Evolutionary conservation across 2,888 invertebrate genomes (phyloP).

Genomic region (Leptinotarsa peninsularis): DNA sequence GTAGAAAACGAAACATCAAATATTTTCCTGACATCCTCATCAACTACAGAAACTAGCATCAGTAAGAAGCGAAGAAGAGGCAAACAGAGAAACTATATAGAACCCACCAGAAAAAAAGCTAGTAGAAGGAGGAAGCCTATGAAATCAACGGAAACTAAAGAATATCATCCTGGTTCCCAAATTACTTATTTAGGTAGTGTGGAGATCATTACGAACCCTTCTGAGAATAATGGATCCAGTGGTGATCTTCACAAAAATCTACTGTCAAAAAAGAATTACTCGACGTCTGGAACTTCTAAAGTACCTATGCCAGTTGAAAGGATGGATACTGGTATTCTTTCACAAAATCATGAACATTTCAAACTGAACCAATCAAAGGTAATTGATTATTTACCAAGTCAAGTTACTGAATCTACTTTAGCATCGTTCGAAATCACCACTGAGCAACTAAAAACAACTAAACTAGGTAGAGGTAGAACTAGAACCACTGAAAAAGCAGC

Average conservation of each 20-base stretch:
- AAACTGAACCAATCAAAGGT: too few relatives aligned
- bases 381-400: too few relatives aligned
- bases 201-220: background rate
- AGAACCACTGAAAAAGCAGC: too few relatives aligned
- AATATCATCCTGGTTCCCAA: background rate
- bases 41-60: constrained; percentile 29
- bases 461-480: too few relatives aligned
- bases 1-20: constrained; percentile 16
- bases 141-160: constrained; percentile 17
- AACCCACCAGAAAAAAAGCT: constrained; percentile 24
- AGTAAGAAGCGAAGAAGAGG: constrained; percentile 37
- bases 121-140: constrained; percentile 20
- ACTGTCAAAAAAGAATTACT: background rate
- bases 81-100: constrained; percentile 27
- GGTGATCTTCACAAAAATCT: background rate
- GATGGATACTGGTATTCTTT: background rate
- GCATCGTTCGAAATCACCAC: too few relatives aligned
- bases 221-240: background rate
- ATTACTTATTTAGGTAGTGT: background rate
- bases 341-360: background rate
- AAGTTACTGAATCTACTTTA: too few relatives aligned
- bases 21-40: constrained; percentile 21
- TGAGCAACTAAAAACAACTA: too few relatives aligned
- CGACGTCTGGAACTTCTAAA: background rate
- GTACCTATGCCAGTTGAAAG: background rate